Evolutionary conservation across 2,888 invertebrate species (phyloP), one percentile per base, ranked within the genome.

Genomic region (Epiperipatus broadwayi): DNA sequence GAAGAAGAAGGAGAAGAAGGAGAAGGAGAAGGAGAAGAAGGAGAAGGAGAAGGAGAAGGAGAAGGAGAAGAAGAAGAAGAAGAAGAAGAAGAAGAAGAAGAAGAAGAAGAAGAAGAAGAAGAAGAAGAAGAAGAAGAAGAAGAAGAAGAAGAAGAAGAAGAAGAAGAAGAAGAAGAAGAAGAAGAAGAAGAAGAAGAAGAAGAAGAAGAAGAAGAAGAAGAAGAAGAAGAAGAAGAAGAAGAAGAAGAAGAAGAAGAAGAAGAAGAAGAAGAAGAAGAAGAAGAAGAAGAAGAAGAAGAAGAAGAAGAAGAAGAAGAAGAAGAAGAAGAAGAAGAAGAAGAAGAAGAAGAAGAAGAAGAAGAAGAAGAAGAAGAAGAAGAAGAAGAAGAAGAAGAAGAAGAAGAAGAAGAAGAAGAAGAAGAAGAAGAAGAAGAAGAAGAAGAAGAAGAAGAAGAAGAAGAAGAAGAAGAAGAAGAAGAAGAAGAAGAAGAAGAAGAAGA

Each of bases 91-190:
- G 27, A 25, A 25, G 27, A 25, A 25, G 27, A 25, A 25, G 27
- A 25, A 25, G 27, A 25, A 25, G 27, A 25, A 25, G 27, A 25
- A 25, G 27, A 25, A 25, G 27, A 25, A 25, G 27, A 25, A 25
- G 27, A 25, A 25, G 27, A 25, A 25, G n/a, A 25, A 25, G 27
- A 25, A 25, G 27, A 25, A 25, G 27, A 25, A 25, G 27, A 25
- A 25, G 27, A 25, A 25, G 27, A 25, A 25, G 27, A 25, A 25
- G 27, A 25, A 25, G 27, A 25, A 25, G 27, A 25, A 25, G 27
- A 25, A 25, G 27, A 25, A 25, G 27, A 25, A 25, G 27, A 25
- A 25, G 27, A 25, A 25, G 27, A 25, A 25, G 27, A 25, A 25
- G 27, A 25, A 25, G 27, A 25, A 25, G 27, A 25, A 25, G 27